Conservation (phyloP, 2,797 vertebrate genomes). For the Artibeus lituratus region DNA sequence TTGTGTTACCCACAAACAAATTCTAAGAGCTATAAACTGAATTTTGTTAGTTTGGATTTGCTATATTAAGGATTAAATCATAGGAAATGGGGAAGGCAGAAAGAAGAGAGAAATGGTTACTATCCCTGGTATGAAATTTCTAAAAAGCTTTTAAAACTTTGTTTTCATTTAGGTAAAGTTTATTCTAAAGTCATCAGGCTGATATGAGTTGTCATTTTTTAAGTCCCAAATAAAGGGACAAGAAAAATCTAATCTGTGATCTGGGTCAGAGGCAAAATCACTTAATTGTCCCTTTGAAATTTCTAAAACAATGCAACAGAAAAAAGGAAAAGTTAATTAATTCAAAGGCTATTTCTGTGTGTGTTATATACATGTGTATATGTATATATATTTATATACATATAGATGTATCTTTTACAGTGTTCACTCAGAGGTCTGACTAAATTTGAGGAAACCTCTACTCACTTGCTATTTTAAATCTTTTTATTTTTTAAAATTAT, state of each 20-base stretch:
- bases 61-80: background rate
- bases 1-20: background rate
- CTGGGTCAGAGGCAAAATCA: conserved; percentile 33
- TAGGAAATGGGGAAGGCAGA: background rate
- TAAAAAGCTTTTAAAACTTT: background rate
- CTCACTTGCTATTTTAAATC: background rate
- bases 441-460: background rate
- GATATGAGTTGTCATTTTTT: background rate
- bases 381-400: background rate
- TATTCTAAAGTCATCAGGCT: background rate
- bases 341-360: background rate
- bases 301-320: conserved; percentile 47
- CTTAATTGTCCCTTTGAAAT: conserved; percentile 25
- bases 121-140: background rate
- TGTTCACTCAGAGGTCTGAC: background rate
- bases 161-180: conserved; percentile 12
- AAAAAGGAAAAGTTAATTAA: conserved; percentile 14
- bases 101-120: background rate
- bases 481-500: background rate
- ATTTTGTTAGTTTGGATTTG: background rate
- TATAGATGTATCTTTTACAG: background rate
- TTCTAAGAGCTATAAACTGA: conserved; percentile 16
- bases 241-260: conserved; percentile 42
- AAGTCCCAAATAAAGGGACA: background rate
- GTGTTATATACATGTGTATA: background rate